These are phyloP conservation scores for Pogonocherus hispidulus DNA, from an alignment of 2,888 invertebrate species.

Conservation along the genomic window DNA sequence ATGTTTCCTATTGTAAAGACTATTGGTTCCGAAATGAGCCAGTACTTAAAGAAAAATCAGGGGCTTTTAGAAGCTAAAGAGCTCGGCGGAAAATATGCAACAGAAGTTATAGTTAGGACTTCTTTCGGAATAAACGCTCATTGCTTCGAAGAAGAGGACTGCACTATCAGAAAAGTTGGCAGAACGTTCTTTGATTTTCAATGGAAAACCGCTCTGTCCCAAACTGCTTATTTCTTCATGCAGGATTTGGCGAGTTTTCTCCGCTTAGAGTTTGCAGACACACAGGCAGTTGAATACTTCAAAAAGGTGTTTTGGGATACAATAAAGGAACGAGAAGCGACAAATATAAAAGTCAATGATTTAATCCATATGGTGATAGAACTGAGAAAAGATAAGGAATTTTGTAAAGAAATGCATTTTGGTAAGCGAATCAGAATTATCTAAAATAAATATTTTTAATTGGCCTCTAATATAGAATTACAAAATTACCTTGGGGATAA, in stretches of 20 bases:
- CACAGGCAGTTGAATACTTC: constrained; percentile 55
- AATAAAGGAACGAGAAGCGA: constrained; percentile 55
- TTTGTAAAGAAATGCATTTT: constrained; percentile 5
- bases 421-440: constrained; percentile 9
- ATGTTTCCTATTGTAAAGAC: constrained; percentile 70
- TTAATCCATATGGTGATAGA: constrained; percentile 69
- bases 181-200: constrained; percentile 60
- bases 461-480: too few relatives aligned
- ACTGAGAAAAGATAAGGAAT: constrained; percentile 18
- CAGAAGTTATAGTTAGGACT: constrained; percentile 68
- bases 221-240: constrained; percentile 55
- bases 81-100: constrained; percentile 64
- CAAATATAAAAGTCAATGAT: constrained; percentile 68
- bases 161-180: constrained; percentile 64
- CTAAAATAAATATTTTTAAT: too few relatives aligned
- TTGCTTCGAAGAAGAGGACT: constrained; percentile 62
- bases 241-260: constrained; percentile 54
- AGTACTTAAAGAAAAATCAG: constrained; percentile 38
- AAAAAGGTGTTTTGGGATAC: constrained; percentile 56
- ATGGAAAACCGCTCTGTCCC: constrained; percentile 51
- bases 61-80: constrained; percentile 58
- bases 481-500: too few relatives aligned
- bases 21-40: constrained; percentile 59
- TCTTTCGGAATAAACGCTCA: constrained; percentile 68
- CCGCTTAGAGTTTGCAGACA: constrained; percentile 55